Percentiles rank a stretch among this genome's conserved stretches.
These are phyloP conservation scores for Aleiodes alternator DNA, from an alignment of 2,888 invertebrate species.

Conservation along the genomic window DNA sequence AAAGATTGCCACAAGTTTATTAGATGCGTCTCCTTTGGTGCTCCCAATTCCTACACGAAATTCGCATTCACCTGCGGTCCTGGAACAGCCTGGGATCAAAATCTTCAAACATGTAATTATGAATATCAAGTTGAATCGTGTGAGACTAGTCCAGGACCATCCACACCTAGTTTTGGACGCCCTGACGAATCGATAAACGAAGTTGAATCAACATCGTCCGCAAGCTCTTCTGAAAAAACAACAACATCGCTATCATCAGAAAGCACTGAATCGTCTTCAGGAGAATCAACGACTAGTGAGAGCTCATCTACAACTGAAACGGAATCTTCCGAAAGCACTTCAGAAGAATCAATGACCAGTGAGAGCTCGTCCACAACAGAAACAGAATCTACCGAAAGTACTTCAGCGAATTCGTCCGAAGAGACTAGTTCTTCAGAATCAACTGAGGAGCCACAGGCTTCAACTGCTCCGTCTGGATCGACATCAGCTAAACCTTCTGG, in stretches of 20 bases:
- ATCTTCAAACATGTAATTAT: conserved; percentile 84
- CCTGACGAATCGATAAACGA: conserved; percentile 1
- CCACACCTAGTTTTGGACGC: conserved; percentile 7
- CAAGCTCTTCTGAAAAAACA: neutral
- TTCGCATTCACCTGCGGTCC: conserved; percentile 85
- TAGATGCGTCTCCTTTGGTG: conserved; percentile 80
- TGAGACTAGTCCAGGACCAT: conserved; percentile 38
- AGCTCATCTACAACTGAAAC: conserved; percentile 1
- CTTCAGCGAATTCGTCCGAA: conserved; percentile 9
- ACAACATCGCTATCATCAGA: neutral
- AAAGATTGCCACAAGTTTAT: conserved; percentile 86
- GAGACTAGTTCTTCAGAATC: conserved; percentile 1
- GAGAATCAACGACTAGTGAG: neutral
- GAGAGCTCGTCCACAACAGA: neutral
- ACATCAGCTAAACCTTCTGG: neutral
- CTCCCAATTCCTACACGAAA: conserved; percentile 78
- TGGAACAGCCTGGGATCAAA: conserved; percentile 87
- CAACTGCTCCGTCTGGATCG: neutral
- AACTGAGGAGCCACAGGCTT: conserved; percentile 2
- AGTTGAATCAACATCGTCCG: conserved; percentile 21
- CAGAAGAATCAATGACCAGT: conserved; percentile 2
- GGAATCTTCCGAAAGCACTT: neutral
- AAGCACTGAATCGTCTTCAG: conserved; percentile 21
- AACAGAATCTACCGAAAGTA: conserved; percentile 3
- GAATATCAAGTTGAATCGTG: conserved; percentile 63